phyloP scores from a whole-genome alignment of 2,797 vertebrate species.

The Ara ararauna region DNA sequence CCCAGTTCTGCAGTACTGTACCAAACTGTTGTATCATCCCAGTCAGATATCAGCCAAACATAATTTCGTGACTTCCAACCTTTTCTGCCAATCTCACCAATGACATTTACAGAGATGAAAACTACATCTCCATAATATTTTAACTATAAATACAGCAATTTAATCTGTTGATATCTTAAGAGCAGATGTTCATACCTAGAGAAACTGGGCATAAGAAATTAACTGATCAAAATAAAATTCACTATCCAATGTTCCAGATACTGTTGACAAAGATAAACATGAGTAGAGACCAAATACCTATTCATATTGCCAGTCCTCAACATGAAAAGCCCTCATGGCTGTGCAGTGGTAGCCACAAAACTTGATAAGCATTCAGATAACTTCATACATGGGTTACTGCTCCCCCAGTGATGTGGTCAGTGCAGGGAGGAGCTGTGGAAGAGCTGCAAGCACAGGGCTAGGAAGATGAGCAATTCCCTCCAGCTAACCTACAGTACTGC shows the following conservation, averaged over 20 bases:
- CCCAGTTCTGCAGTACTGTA: not conserved
- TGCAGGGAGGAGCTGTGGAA: not conserved
- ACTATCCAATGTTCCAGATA: not conserved
- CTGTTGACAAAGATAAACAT: not conserved
- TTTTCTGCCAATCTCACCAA: not conserved
- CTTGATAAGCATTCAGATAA: not conserved
- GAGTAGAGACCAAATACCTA: not conserved
- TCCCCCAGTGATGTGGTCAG: not conserved
- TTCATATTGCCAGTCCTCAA: not conserved
- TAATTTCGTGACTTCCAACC: not conserved
- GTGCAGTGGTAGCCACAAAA: not conserved
- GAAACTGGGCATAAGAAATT: not conserved
- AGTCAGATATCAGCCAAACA: not conserved
- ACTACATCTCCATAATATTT: not conserved
- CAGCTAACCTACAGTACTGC: not conserved
- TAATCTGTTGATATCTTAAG: not conserved
- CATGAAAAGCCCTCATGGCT: not conserved
- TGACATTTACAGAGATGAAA: conserved; percentile 2
- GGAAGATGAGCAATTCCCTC: not conserved
- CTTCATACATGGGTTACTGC: not conserved
- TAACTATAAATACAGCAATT: not conserved
- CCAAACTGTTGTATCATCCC: not conserved
- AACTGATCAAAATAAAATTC: not conserved
- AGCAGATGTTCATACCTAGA: not conserved
- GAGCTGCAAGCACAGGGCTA: not conserved